Evolutionary conservation across 2,797 vertebrate species (phyloP).

Genomic region (Valencia hispanica): DNA sequence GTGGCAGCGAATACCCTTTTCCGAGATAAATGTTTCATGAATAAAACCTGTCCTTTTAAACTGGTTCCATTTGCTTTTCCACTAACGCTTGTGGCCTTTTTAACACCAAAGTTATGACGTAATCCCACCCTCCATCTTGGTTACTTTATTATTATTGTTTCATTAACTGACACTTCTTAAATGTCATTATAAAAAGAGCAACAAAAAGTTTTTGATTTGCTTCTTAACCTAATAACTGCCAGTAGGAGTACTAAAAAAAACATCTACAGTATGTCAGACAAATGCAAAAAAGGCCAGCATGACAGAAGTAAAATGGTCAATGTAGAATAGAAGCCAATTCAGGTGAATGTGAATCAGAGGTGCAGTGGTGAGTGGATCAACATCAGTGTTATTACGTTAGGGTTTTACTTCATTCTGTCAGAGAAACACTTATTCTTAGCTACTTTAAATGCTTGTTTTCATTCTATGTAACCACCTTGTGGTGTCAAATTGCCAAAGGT

Average conservation of each 20-base stretch:
- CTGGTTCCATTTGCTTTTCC: conserved; percentile 49
- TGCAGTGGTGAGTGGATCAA: conserved; percentile 31
- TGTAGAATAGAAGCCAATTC: conserved; percentile 36
- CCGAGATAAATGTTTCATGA: conserved; percentile 56
- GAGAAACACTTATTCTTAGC: conserved; percentile 4
- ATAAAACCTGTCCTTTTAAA: conserved; percentile 51
- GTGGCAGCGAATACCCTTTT: conserved; percentile 32
- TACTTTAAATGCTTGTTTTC: not conserved
- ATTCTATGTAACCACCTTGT: not conserved
- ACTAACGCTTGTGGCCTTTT: conserved; percentile 42
- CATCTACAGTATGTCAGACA: conserved; percentile 42
- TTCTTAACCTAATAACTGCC: conserved; percentile 7
- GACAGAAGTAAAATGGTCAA: conserved; percentile 52
- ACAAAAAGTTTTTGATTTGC: not conserved
- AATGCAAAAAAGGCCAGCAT: conserved; percentile 32
- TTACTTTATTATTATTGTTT: conserved; percentile 45
- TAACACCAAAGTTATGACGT: conserved; percentile 43
- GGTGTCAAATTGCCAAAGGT: not conserved
- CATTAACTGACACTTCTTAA: conserved; percentile 26
- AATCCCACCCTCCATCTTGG: conserved; percentile 22
- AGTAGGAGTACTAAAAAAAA: conserved; percentile 1
- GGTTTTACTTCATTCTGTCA: not conserved
- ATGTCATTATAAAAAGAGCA: conserved; percentile 29
- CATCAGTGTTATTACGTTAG: not conserved
- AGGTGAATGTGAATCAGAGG: conserved; percentile 43